These are phyloP conservation scores for Serilophus lunatus DNA, from an alignment of 2,113 vertebrate genomes.

Conservation along the genomic window DNA sequence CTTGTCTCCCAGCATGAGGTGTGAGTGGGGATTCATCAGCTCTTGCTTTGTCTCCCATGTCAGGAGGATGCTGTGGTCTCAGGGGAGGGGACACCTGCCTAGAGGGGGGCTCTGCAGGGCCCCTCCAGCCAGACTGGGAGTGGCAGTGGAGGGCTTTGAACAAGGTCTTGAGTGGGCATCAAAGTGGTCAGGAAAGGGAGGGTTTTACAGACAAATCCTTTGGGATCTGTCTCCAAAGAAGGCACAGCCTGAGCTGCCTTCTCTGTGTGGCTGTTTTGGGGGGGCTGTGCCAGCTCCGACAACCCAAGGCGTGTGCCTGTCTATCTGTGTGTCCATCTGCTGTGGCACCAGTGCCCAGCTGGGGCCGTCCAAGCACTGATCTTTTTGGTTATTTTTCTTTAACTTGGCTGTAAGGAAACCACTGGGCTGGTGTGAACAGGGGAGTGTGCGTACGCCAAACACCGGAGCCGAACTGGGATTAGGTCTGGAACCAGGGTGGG, in stretches of 20 bases:
- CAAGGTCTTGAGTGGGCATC: fast-evolving
- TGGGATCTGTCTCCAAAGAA: background rate
- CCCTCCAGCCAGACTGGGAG: background rate
- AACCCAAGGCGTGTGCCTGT: background rate
- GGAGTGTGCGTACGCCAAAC: fast-evolving
- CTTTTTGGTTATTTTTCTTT: background rate
- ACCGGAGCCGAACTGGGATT: background rate
- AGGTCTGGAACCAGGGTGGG: background rate
- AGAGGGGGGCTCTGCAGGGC: background rate
- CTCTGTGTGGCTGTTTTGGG: background rate
- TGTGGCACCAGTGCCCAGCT: background rate
- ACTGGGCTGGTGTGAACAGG: background rate
- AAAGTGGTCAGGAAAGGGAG: background rate
- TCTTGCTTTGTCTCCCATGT: background rate
- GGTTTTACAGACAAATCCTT: background rate
- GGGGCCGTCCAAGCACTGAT: background rate
- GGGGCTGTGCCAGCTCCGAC: background rate
- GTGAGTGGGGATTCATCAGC: background rate
- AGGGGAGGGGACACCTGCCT: background rate
- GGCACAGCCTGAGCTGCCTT: background rate
- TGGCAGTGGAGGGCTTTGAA: background rate
- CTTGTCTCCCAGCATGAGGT: background rate
- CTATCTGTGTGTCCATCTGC: background rate
- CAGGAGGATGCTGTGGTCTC: background rate
- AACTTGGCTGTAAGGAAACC: background rate